Conservation (phyloP, 2,113 vertebrate species). For the Gyps fulvus region DNA sequence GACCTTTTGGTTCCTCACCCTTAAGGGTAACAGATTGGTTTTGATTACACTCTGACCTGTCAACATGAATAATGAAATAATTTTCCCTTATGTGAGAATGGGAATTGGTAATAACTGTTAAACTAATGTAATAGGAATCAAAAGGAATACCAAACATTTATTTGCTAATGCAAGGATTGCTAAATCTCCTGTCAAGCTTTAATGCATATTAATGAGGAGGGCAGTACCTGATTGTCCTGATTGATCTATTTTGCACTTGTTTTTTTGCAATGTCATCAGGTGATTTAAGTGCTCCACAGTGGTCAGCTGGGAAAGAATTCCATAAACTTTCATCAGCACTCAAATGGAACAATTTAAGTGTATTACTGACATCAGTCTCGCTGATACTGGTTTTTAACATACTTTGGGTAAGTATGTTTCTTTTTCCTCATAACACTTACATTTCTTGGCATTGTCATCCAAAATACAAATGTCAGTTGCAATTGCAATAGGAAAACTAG, state of each 20-base stretch:
- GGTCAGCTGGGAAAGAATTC: neutral
- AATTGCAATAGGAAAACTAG: neutral
- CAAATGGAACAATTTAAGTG: neutral
- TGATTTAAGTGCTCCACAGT: neutral
- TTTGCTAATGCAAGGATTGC: neutral
- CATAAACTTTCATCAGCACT: neutral
- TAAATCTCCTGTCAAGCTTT: neutral
- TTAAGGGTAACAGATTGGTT: neutral
- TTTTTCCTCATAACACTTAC: neutral
- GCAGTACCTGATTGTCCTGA: neutral
- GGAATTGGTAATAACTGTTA: neutral
- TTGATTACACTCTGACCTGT: neutral
- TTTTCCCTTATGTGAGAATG: neutral
- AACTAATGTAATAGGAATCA: neutral
- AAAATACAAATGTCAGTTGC: neutral
- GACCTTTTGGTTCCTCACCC: neutral
- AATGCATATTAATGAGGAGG: neutral
- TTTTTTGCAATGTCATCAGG: neutral
- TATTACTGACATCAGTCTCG: neutral
- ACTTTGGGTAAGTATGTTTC: neutral
- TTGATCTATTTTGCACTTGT: neutral
- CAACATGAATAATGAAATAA: neutral
- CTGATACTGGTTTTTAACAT: neutral
- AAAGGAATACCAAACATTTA: neutral
- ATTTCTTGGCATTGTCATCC: neutral